Evolutionary conservation across 2,797 vertebrate species (phyloP).

Genomic region (Denticeps clupeoides): DNA sequence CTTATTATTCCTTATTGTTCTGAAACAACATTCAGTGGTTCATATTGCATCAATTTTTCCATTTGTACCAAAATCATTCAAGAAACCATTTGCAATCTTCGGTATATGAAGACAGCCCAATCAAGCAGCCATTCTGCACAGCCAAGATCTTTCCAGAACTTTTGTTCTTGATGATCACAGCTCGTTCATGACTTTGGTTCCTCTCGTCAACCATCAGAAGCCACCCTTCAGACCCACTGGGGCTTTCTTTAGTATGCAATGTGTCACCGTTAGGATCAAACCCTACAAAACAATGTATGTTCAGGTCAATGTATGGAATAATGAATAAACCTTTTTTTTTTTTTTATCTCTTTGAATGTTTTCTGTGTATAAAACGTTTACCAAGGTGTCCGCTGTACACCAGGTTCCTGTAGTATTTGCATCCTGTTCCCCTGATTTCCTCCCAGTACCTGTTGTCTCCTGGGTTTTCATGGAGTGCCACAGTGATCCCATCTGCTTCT

Average conservation of each 20-base stretch:
- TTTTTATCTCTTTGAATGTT: background rate
- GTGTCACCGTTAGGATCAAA: conserved; percentile 21
- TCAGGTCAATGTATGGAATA: conserved; percentile 1
- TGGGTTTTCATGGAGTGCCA: conserved; percentile 22
- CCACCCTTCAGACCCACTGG: conserved; percentile 33
- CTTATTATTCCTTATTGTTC: too few species aligned
- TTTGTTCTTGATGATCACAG: conserved; percentile 40
- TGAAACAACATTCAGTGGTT: too few species aligned
- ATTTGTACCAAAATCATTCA: too few species aligned
- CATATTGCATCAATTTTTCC: too few species aligned
- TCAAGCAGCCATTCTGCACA: conserved; percentile 21
- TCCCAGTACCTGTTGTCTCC: conserved; percentile 31
- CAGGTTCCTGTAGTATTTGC: conserved; percentile 36
- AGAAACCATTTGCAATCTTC: conserved; percentile 41
- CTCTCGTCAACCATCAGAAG: conserved; percentile 36
- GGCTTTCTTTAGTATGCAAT: conserved; percentile 19
- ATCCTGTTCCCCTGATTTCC: conserved; percentile 34
- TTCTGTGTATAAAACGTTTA: conserved; percentile 4
- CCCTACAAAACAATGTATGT: conserved; percentile 16
- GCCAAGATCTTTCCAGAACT: conserved; percentile 30
- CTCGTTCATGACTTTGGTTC: conserved; percentile 33
- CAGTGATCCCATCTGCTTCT: conserved; percentile 16
- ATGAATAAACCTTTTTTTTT: background rate
- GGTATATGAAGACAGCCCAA: conserved; percentile 23
- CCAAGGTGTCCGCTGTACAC: conserved; percentile 32